A percentile compares a stretch with the other conserved stretches of the same genome.
Conservation (phyloP, 2,113 vertebrate species). For the Pungitius pungitius region DNA sequence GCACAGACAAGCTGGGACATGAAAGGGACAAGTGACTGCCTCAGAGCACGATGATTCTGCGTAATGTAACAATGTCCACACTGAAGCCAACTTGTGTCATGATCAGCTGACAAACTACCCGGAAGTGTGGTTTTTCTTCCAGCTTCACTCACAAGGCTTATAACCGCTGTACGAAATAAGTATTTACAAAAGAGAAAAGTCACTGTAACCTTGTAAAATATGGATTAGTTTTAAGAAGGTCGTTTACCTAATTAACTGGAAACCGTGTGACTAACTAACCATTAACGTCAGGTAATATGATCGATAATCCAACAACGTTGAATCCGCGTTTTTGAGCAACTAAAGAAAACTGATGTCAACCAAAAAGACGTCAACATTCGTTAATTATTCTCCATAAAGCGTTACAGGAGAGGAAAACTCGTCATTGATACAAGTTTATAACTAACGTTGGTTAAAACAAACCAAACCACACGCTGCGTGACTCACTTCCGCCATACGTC, state of each 20-base stretch:
- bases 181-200: not conserved
- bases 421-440: too few species aligned
- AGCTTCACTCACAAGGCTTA: not conserved
- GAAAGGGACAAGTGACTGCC: too few species aligned
- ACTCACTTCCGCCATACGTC: slow-evolving; percentile 13
- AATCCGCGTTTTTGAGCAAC: too few species aligned
- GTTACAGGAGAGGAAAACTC: too few species aligned
- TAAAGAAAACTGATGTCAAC: not conserved
- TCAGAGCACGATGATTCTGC: not conserved
- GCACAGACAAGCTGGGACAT: not conserved
- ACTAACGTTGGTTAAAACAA: not conserved
- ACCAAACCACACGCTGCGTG: not conserved
- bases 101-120: not conserved
- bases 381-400: not conserved
- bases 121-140: not conserved
- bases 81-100: not conserved
- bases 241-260: not conserved
- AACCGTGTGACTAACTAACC: not conserved
- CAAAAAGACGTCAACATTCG: not conserved
- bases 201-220: not conserved
- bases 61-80: not conserved
- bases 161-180: too few species aligned
- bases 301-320: not conserved
- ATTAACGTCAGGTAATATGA: not conserved
- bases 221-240: too few species aligned